These are phyloP conservation scores for Charadrius vociferus DNA, from an alignment of 2,113 vertebrate species.

Conservation along the genomic window DNA sequence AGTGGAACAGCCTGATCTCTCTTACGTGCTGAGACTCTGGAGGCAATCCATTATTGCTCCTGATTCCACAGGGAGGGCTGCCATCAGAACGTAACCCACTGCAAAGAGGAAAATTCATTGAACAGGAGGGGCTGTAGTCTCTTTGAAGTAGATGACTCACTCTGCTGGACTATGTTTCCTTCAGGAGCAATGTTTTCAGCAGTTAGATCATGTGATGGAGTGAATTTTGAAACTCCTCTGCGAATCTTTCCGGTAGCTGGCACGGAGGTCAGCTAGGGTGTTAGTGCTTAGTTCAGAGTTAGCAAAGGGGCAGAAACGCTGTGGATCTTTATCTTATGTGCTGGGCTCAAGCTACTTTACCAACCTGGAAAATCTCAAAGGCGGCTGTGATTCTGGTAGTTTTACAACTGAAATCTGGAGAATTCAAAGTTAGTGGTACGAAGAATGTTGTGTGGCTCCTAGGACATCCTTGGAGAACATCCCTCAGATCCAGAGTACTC, in stretches of 20 bases:
- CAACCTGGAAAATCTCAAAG: not conserved
- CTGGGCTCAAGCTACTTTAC: not conserved
- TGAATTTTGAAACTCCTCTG: not conserved
- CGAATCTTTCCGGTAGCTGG: not conserved
- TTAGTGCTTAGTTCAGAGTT: not conserved
- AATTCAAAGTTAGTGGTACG: not conserved
- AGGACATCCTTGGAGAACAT: not conserved
- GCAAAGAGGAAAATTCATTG: not conserved
- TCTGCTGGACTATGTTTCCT: not conserved
- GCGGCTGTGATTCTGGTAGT: not conserved
- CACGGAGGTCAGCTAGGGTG: not conserved
- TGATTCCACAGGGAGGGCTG: not conserved
- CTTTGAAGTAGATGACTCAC: not conserved
- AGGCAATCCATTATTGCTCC: conserved; percentile 24
- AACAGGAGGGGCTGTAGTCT: not conserved
- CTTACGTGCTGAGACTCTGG: not conserved
- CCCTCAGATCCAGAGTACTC: not conserved
- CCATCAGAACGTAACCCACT: not conserved
- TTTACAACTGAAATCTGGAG: not conserved
- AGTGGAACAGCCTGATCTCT: not conserved
- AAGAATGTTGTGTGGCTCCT: not conserved
- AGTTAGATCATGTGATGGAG: not conserved
- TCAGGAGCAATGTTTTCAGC: not conserved
- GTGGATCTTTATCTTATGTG: not conserved
- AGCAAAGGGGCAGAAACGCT: not conserved